Percentiles rank a stretch among this genome's conserved stretches.
Evolutionary conservation across 2,888 invertebrate genomes (phyloP).

Genomic region (Aphidius colemani): DNA sequence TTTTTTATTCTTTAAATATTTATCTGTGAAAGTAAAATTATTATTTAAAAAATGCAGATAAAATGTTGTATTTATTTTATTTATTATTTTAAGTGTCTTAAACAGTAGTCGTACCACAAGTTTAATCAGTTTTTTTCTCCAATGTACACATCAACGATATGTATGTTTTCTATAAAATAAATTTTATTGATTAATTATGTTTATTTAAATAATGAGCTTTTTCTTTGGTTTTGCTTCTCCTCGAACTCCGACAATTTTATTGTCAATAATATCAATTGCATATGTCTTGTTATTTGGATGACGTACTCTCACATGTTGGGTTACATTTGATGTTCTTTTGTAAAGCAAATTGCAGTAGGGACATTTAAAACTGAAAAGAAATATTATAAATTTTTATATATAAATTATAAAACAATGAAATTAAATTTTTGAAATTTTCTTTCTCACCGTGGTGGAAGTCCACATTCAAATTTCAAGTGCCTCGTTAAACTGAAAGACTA

Average conservation of each 20-base stretch:
- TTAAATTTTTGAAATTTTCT: too few relatives aligned
- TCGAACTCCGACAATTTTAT: constrained; percentile 23
- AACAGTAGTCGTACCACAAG: too few relatives aligned
- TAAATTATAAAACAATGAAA: too few relatives aligned
- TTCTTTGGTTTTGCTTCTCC: constrained; percentile 22
- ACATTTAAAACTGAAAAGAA: constrained; percentile 47
- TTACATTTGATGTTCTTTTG: constrained; percentile 44
- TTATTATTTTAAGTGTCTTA: too few relatives aligned
- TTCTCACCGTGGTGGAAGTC: constrained; percentile 32
- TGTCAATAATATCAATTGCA: constrained; percentile 32
- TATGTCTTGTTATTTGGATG: constrained; percentile 35
- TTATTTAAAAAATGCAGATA: background rate
- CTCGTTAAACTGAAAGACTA: constrained; percentile 34
- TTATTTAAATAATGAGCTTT: too few relatives aligned
- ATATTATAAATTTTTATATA: too few relatives aligned
- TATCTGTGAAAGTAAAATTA: too few relatives aligned
- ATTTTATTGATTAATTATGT: background rate
- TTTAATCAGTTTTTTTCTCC: too few relatives aligned
- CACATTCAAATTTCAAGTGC: constrained; percentile 46
- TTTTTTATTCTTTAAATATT: too few relatives aligned
- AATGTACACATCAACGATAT: too few relatives aligned
- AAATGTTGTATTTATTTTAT: background rate
- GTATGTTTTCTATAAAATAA: too few relatives aligned
- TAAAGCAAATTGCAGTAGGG: constrained; percentile 48
- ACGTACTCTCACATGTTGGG: constrained; percentile 43